Percentiles rank a stretch among this genome's conserved stretches.
These are phyloP conservation scores for Neomonachus schauinslandi DNA, from an alignment of 2,113 vertebrate genomes.

Conservation along the genomic window DNA sequence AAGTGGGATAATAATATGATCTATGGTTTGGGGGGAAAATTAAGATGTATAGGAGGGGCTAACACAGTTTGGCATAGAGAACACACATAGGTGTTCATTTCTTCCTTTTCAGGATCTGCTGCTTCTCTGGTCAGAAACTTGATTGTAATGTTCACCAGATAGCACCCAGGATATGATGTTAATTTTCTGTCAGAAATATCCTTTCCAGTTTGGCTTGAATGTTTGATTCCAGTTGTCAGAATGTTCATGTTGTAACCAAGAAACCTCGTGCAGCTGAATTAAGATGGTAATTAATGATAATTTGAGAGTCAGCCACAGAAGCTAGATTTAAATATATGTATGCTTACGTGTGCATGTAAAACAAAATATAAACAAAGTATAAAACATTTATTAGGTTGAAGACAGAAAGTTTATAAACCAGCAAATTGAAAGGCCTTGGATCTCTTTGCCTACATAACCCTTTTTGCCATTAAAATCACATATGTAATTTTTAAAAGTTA, in stretches of 20 bases:
- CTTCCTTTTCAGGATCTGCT: background rate
- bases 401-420: background rate
- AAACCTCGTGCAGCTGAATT: constrained; percentile 25
- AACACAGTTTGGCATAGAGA: background rate
- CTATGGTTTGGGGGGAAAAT: background rate
- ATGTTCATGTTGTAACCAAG: background rate
- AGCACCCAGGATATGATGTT: background rate
- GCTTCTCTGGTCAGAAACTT: constrained; percentile 36
- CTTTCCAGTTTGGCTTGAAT: background rate
- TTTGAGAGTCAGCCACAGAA: background rate
- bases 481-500: background rate
- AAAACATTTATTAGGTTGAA: background rate
- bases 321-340: background rate
- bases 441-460: background rate
- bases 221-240: background rate
- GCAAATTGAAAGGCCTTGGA: background rate
- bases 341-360: background rate
- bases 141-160: background rate
- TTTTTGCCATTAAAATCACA: background rate
- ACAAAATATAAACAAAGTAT: background rate
- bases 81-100: background rate
- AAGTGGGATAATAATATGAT: background rate
- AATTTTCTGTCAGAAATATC: constrained; percentile 21
- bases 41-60: background rate
- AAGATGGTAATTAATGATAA: constrained; percentile 30